phyloP scores from a whole-genome alignment of 2,888 invertebrate species.

The Hydroisotoma schaefferi region DNA sequence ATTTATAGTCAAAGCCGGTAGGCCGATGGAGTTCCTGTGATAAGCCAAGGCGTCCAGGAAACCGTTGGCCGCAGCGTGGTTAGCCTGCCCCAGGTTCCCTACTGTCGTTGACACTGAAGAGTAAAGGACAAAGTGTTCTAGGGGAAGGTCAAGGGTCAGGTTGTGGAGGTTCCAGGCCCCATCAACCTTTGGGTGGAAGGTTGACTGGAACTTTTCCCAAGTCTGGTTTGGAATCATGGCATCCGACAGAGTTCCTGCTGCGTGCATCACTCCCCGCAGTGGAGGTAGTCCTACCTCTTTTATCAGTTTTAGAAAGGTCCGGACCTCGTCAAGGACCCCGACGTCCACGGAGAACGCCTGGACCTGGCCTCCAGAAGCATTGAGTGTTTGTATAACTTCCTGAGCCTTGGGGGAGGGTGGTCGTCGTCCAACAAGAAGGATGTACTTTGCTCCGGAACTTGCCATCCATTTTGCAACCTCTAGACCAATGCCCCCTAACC shows the following conservation, averaged over 20 bases:
- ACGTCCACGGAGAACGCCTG: conserved; percentile 16
- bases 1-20: conserved; percentile 1
- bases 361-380: conserved; percentile 5
- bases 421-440: neutral
- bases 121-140: conserved; percentile 32
- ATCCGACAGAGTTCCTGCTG: conserved; percentile 20
- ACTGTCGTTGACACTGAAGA: conserved; percentile 15
- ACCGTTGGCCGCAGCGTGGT: conserved; percentile 23
- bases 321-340: conserved; percentile 12
- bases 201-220: conserved; percentile 17
- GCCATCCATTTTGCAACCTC: neutral
- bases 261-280: conserved; percentile 23
- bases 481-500: neutral
- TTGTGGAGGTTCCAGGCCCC: conserved; percentile 7
- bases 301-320: conserved; percentile 8
- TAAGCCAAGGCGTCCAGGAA: conserved; percentile 20
- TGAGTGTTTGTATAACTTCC: conserved; percentile 5
- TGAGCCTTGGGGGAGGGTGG: neutral
- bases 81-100: conserved; percentile 21
- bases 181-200: conserved; percentile 13
- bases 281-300: conserved; percentile 11
- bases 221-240: conserved; percentile 15
- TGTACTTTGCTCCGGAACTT: neutral
- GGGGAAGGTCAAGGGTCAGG: neutral
- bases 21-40: neutral